Percentiles rank a stretch among this genome's conserved stretches.
phyloP scores from a whole-genome alignment of 2,888 invertebrate species.

The Tetragonula carbonaria region DNA sequence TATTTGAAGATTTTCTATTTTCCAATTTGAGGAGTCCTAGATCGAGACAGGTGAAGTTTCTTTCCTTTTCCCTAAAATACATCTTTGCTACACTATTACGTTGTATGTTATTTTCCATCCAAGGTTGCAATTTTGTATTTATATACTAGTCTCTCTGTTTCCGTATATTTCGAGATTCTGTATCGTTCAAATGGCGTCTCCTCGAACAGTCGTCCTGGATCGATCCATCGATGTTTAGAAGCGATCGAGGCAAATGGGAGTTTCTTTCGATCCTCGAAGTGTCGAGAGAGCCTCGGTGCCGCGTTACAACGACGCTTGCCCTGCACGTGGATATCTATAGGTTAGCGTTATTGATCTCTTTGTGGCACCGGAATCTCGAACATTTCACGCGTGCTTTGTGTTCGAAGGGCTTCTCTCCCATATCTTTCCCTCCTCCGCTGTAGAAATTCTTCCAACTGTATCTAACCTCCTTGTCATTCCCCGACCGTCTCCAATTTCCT shows the following conservation, averaged over 20 bases:
- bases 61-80: not conserved
- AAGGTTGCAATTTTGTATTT: not conserved
- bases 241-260: not conserved
- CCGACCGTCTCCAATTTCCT: not conserved
- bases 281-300: not conserved
- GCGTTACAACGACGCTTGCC: slow-evolving; percentile 9
- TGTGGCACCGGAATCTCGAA: slow-evolving; percentile 17
- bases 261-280: no score
- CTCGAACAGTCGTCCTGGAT: not conserved
- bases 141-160: not conserved
- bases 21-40: no score
- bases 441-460: not conserved
- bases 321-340: not conserved
- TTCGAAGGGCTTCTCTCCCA: not conserved
- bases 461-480: not conserved
- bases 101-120: no score
- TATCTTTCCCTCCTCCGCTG: no score
- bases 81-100: no score
- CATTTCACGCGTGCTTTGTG: slow-evolving; percentile 27
- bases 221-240: not conserved
- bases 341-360: slow-evolving; percentile 33
- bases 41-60: not conserved
- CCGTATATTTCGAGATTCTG: not conserved
- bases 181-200: not conserved
- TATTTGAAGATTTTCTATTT: no score